These are phyloP conservation scores for Aeoliscus strigatus DNA, from an alignment of 2,797 vertebrate species.

Conservation along the genomic window DNA sequence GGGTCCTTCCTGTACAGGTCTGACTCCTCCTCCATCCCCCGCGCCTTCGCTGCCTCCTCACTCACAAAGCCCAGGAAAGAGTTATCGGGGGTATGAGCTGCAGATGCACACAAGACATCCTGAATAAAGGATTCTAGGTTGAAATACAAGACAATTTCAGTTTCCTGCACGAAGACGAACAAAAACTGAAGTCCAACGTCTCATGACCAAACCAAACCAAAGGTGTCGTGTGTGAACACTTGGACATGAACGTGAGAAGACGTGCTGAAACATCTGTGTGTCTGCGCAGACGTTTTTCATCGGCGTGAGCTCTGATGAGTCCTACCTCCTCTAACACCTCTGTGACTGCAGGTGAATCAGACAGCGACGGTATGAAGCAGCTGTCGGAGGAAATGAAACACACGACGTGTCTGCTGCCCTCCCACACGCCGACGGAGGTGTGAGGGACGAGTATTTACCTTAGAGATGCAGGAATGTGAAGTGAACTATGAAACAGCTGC, in stretches of 20 bases:
- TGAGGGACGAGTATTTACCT: slow-evolving; percentile 69
- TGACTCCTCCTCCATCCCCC: slow-evolving; percentile 24
- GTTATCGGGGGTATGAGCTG: slow-evolving; percentile 75
- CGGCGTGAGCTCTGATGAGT: too few species aligned
- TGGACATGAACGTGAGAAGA: too few species aligned
- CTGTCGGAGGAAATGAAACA: slow-evolving; percentile 32
- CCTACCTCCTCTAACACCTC: too few species aligned
- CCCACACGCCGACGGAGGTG: slow-evolving; percentile 47
- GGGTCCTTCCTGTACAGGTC: slow-evolving; percentile 46
- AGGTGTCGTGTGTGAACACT: too few species aligned
- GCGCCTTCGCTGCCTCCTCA: slow-evolving; percentile 43
- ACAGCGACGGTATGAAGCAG: slow-evolving; percentile 34
- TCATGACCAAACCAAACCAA: too few species aligned
- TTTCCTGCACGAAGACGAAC: too few species aligned
- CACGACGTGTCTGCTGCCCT: slow-evolving; percentile 27
- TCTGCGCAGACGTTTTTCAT: too few species aligned
- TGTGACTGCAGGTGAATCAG: slow-evolving; percentile 13
- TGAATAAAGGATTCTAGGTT: too few species aligned
- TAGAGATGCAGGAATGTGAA: slow-evolving; percentile 45
- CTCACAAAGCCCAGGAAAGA: slow-evolving; percentile 74
- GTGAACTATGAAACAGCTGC: slow-evolving; percentile 11
- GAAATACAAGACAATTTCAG: too few species aligned
- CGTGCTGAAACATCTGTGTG: too few species aligned
- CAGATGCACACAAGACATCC: slow-evolving; percentile 1
- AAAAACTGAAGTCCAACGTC: too few species aligned